Base-by-base conservation (phyloP, 1,140 invertebrate genomes). In the Apis mellifera region DNA sequence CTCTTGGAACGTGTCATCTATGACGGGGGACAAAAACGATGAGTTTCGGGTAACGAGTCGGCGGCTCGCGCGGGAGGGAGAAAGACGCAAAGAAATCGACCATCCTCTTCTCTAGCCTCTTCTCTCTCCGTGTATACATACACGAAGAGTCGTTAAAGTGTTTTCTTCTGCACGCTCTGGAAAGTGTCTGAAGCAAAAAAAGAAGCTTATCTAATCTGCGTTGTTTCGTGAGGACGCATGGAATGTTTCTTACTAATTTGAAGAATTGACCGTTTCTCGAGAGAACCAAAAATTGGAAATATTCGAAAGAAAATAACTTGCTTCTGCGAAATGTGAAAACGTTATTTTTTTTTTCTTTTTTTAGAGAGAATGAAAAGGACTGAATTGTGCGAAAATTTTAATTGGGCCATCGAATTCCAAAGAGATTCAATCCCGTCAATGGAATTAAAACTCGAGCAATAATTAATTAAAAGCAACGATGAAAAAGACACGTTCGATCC, bases 1-100 rank as follows among this genome's bases (percentile, higher is more conserved):
- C 86, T 89, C 82, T 82, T 88, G 89, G 84, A 77, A 70, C 84
- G 64, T 88, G 88, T 90, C 89, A 86, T 77, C 80, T 74, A 69
- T 88, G 89, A 90, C 89, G 88, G 75, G 50, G 52, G 60, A 68
- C 75, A 84, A 84, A 84, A 89, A 89, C 77, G 66, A 78, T 72
- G 60, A 80, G 68, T 69, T 69, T 68, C 77, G 72, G 64, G 73
- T 84, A 86, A 86, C 87, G 70, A 86, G 65, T 82, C 74, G 77
- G 64, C 74, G 77, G 64, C 62, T 82, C 79, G 57, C 65, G 60
- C 11, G 54, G 32, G 59, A 54, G 23, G 11, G 19, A 70, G n/a
- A 9, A 9, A 26, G 13, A 19, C n/a, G 13, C 2, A 19, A 70
- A 54, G 32, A 78, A 42, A 26, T 50, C 59, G 52, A 23, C 65